Evolutionary conservation across 2,113 vertebrate species (phyloP).

Genomic region (Ovis canadensis): DNA sequence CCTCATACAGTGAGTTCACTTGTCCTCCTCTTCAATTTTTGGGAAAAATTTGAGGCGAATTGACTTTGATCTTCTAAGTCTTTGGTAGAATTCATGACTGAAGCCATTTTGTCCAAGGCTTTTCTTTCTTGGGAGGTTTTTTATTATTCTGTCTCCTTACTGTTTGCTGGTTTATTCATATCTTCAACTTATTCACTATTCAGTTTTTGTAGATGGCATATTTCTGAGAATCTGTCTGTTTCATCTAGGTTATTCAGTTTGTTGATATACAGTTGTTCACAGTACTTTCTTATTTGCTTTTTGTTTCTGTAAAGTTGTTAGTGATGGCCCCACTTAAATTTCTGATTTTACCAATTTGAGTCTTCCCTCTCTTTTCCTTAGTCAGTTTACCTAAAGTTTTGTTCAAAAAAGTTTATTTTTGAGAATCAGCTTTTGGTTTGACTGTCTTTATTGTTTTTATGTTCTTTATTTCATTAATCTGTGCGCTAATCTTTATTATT

Average conservation of each 20-base stretch:
- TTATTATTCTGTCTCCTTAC: not conserved
- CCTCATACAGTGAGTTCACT: not conserved
- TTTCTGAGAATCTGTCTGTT: not conserved
- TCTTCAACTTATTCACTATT: not conserved
- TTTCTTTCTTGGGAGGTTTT: not conserved
- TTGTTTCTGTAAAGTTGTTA: not conserved
- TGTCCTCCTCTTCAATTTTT: not conserved
- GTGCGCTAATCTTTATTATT: not conserved
- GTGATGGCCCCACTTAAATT: not conserved
- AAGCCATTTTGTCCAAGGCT: not conserved
- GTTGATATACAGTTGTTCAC: not conserved
- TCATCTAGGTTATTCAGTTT: not conserved
- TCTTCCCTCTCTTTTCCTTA: not conserved
- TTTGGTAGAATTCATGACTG: not conserved
- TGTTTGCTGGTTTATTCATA: not conserved
- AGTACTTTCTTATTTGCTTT: not conserved
- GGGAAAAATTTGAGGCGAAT: not conserved
- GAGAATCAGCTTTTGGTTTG: not conserved
- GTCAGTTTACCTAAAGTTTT: not conserved
- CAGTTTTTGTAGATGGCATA: not conserved
- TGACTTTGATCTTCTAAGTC: not conserved
- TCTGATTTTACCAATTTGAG: not conserved
- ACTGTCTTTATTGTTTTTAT: not conserved
- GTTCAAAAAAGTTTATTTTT: not conserved
- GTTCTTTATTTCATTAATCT: constrained; percentile 13